Percentiles rank a stretch among this genome's conserved stretches.
These are phyloP conservation scores for Vulpes lagopus DNA, from an alignment of 2,113 vertebrate species.

Conservation along the genomic window DNA sequence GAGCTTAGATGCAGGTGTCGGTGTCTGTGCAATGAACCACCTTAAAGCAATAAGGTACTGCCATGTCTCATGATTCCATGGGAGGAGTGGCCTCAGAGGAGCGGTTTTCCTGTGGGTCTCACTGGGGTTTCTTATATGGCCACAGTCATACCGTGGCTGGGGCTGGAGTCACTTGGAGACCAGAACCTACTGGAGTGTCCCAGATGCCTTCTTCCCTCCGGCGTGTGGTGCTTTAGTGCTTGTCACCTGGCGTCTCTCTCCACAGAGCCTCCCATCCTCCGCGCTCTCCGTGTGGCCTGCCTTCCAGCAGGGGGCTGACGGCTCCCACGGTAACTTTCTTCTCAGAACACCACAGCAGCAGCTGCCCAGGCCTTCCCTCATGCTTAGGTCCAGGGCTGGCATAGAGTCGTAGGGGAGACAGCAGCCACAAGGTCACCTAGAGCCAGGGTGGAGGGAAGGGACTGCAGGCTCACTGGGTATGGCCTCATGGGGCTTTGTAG, in stretches of 20 bases:
- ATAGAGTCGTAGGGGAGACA: background rate
- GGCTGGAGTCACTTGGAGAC: background rate
- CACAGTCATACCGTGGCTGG: background rate
- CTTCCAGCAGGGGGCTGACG: no score
- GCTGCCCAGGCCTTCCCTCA: background rate
- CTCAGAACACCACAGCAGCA: background rate
- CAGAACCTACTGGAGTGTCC: background rate
- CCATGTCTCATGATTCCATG: background rate
- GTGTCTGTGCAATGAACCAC: background rate
- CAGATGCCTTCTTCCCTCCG: background rate
- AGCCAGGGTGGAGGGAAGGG: background rate
- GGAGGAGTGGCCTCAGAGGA: background rate
- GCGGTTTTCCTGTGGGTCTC: background rate
- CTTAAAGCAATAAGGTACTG: background rate
- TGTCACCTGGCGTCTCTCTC: background rate
- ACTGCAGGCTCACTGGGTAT: background rate
- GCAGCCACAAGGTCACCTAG: background rate
- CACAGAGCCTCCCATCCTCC: background rate
- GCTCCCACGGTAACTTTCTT: background rate
- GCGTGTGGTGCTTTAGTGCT: background rate
- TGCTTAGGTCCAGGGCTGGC: background rate
- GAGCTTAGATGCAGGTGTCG: background rate
- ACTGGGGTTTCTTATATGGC: background rate
- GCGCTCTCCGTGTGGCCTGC: background rate
- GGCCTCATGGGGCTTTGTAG: background rate